Base-by-base conservation (phyloP, 2,797 vertebrate species). In the Pseudochirops corinnae region DNA sequence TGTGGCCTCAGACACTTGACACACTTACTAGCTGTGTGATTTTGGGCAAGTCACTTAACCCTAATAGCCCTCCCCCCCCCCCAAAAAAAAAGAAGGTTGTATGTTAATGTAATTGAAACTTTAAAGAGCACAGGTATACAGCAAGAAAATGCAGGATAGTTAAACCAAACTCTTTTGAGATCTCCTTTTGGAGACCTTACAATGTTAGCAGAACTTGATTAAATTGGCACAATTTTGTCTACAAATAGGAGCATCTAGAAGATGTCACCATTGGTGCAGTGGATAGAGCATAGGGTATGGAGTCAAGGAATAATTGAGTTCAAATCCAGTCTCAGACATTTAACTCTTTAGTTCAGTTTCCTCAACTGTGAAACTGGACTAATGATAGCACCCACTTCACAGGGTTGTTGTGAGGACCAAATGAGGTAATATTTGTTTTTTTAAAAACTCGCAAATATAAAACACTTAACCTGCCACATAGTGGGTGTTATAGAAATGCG, bases 81-180 rank as follows among this genome's bases (percentile, higher is more conserved):
- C 46, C 1, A 46, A 46, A 46, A 46, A 46, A 46, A 46, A 31
- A 96, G 91, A 93, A 94, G 93, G 90, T 87, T 93, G 92, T 94
- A 91, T 56, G 60, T 87, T 74, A 94, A 90, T 46, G 90, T 94
- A 91, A 96, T 74, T 96, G 93, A 91, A 94, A 92, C 93, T 96
- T 95, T 94, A 95, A 96, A 96, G 95, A 96, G 92, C 91, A 91
- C 94, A 14, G 60, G 60, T 28, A 55, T 87, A 91, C 90, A 92
- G 90, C 55, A 95, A 94, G 93, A 96, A 97, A 96, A 93, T 82
- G 93, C 92, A 92, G 58, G 92, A 57, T 16, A n/a, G 29, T 62
- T 31, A 13, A 62, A 14, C 29, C 60, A 16, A 67, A 33, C 62
- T 67, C 62, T 67, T 67, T n/a, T n/a, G 62, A 67, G 62, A 67